Percentiles rank a stretch among this genome's conserved stretches.
phyloP scores from a whole-genome alignment of 1,140 invertebrate species.

The Arctopsyche grandis region DNA sequence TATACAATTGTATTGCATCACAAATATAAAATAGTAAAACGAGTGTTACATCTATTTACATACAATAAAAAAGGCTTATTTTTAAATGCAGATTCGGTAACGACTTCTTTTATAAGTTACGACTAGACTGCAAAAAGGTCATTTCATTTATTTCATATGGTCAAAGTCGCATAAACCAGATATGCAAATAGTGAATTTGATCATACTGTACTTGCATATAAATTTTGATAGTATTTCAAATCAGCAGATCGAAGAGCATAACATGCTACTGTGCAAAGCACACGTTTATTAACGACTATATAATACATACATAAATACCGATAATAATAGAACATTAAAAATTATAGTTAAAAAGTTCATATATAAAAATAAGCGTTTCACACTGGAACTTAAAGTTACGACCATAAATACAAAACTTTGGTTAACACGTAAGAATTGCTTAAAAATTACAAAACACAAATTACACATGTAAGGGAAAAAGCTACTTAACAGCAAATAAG shows the following conservation, averaged over 20 bases:
- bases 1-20: neutral
- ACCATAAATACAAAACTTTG: constrained; percentile 38
- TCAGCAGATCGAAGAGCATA: too few species aligned
- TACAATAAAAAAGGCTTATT: neutral
- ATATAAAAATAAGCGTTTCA: constrained; percentile 46
- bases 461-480: neutral
- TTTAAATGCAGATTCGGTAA: constrained; percentile 36
- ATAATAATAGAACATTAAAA: neutral
- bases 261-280: neutral
- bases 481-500: neutral
- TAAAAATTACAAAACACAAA: neutral
- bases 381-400: constrained; percentile 30
- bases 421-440: constrained; percentile 19
- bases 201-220: too few species aligned
- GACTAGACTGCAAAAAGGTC: constrained; percentile 34
- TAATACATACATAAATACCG: too few species aligned
- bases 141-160: neutral
- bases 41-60: neutral
- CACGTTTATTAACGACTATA: too few species aligned
- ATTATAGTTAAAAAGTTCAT: neutral
- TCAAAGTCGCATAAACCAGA: neutral
- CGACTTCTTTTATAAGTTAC: constrained; percentile 1
- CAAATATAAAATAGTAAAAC: constrained; percentile 11
- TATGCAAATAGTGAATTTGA: neutral
- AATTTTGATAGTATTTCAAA: neutral